A percentile compares a stretch with the other conserved stretches of the same genome.
Conservation (phyloP, 2,113 vertebrate species). For the Nansenia antarctica region DNA sequence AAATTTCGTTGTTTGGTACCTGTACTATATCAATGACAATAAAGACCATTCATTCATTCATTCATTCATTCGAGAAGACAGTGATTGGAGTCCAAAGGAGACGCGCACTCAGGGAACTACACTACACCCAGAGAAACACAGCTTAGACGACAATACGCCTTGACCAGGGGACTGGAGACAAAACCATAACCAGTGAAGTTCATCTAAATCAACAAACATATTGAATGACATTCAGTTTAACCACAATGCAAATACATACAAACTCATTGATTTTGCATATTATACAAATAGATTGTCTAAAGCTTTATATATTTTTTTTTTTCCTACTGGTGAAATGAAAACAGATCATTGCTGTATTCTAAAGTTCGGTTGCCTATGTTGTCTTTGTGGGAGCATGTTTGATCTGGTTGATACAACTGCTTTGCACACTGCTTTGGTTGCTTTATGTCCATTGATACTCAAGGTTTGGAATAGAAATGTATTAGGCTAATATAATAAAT, state of each 20-base stretch:
- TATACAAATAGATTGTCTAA: no score
- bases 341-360: no score
- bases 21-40: no score
- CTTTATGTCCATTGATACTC: conserved; percentile 46
- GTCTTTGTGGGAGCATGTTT: conserved; percentile 45
- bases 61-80: not conserved
- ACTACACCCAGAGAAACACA: not conserved
- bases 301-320: no score
- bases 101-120: no score
- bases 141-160: conserved; percentile 17
- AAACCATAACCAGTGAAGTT: conserved; percentile 6
- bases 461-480: conserved; percentile 46
- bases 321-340: no score
- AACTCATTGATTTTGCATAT: conserved; percentile 49
- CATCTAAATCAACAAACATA: conserved; percentile 10
- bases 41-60: no score
- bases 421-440: conserved; percentile 29
- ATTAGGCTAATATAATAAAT: conserved; percentile 16
- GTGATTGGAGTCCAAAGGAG: conserved; percentile 6
- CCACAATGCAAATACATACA: conserved; percentile 44
- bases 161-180: not conserved
- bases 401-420: conserved; percentile 43
- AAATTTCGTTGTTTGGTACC: no score
- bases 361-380: no score
- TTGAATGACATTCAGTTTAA: conserved; percentile 1